Evolutionary conservation across 1,140 invertebrate genomes (phyloP), one percentile per base, ranked within the genome.

Genomic region (Meloidogyne hapla): DNA sequence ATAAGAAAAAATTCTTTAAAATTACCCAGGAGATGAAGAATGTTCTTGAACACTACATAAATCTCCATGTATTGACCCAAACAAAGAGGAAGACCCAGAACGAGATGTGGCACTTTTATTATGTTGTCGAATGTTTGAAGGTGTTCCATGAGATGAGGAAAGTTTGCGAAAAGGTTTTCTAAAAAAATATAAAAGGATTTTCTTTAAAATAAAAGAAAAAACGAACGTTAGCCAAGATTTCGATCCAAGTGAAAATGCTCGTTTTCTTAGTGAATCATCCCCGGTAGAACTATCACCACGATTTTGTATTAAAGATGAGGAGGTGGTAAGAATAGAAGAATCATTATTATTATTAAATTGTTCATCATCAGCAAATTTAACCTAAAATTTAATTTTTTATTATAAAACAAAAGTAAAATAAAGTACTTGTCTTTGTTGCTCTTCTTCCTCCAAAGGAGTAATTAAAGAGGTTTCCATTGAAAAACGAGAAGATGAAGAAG

Each of bases 161-260:
- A 77, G 40, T 33, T 77, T 77, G 9, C 76, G 76, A 33, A 77
- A 76, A 15, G 76, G 76, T 8, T 77, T 77, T 28, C 76, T 77
- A 61, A 66, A 77, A 75, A 78, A 25, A 26, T 33, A 40, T 69
- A 21, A 33, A 61, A 77, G 10, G 1, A 38, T 48, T 21, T 63
- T 77, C 1, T 18, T 2, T 6, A 65, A 12, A 21, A 21, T 2
- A 65, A 15, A 75, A 33, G n/a, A 25, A 69, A 25, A 48, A 23
- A 26, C 76, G 28, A 65, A 77, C 76, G 70, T 65, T 66, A 77
- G 65, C 76, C 76, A 77, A 3, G 74, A 77, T n/a, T 68, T 74
- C 4, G 65, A 69, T 12, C 76, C 76, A 25, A 77, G 38, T 3
- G 72, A 76, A 61, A 77, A 77, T 23, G 76, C 76, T 21, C 76